Percentiles rank a stretch among this genome's conserved stretches.
phyloP scores from a whole-genome alignment of 2,113 vertebrate genomes.

The cattle (Bos taurus) region DNA sequence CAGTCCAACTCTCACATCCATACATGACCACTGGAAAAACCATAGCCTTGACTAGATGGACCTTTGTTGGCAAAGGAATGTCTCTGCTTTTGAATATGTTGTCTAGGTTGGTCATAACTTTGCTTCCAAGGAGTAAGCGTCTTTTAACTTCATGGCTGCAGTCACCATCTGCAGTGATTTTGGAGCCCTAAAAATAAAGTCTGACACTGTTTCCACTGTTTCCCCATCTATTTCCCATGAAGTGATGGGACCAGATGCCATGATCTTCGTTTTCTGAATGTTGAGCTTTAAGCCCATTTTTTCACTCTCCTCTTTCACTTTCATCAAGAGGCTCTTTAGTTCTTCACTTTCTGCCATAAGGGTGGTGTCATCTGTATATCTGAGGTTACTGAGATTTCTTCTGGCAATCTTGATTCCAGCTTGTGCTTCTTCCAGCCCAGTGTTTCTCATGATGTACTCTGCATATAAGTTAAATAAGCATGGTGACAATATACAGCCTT shows the following conservation, averaged over 20 bases:
- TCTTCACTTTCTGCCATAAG: neutral
- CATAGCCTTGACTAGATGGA: neutral
- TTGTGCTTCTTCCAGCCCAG: neutral
- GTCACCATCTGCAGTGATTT: neutral
- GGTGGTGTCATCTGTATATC: neutral
- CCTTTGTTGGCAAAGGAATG: neutral
- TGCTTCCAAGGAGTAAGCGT: neutral
- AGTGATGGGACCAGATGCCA: neutral
- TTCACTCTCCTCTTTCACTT: neutral
- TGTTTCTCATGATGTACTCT: neutral
- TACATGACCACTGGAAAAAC: neutral
- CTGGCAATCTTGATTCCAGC: neutral
- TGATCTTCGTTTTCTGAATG: neutral
- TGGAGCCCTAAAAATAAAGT: neutral
- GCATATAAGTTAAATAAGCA: neutral
- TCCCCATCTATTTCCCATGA: neutral
- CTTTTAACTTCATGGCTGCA: neutral
- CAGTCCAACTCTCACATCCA: neutral
- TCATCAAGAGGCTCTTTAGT: neutral
- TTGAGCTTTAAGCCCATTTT: neutral
- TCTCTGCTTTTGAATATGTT: neutral
- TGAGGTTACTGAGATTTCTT: neutral
- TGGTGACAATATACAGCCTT: neutral
- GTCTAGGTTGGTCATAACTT: neutral
- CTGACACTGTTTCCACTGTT: neutral